These are phyloP conservation scores for Sinonovacula constricta DNA, from an alignment of 1,140 invertebrate genomes.

Conservation along the genomic window DNA sequence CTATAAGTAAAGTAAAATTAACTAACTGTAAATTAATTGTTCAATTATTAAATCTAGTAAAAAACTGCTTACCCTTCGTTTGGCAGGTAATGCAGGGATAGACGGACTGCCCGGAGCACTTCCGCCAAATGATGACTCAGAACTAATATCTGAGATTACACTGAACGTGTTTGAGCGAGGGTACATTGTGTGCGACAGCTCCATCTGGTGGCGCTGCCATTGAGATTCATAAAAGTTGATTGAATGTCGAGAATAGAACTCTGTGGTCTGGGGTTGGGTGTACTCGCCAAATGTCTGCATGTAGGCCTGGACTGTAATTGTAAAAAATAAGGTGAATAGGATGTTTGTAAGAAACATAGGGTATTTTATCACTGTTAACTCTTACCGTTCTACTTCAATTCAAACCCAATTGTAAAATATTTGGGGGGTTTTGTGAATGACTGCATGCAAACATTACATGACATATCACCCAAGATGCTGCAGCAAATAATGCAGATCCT, in stretches of 20 bases:
- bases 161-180: conserved; percentile 76
- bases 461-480: too few relatives aligned
- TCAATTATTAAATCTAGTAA: too few relatives aligned
- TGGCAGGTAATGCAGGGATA: conserved; percentile 66
- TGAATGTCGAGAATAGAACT: conserved; percentile 88
- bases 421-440: too few relatives aligned
- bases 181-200: conserved; percentile 78
- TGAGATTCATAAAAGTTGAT: conserved; percentile 85
- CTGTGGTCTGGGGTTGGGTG: conserved; percentile 86
- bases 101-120: conserved; percentile 57
- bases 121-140: conserved; percentile 65
- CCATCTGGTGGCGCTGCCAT: conserved; percentile 84
- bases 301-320: conserved; percentile 94
- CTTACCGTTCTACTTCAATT: too few relatives aligned
- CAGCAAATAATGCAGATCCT: too few relatives aligned
- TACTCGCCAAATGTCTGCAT: conserved; percentile 97
- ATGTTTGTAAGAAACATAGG: too few relatives aligned
- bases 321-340: too few relatives aligned
- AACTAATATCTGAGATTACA: conserved; percentile 73
- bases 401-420: too few relatives aligned
- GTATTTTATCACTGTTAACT: too few relatives aligned
- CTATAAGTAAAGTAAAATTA: too few relatives aligned
- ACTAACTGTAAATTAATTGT: too few relatives aligned
- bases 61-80: conserved; percentile 65
- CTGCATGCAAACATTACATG: too few relatives aligned